These are phyloP conservation scores for Pristionchus entomophagus DNA, from an alignment of 2,888 invertebrate genomes.

Conservation along the genomic window DNA sequence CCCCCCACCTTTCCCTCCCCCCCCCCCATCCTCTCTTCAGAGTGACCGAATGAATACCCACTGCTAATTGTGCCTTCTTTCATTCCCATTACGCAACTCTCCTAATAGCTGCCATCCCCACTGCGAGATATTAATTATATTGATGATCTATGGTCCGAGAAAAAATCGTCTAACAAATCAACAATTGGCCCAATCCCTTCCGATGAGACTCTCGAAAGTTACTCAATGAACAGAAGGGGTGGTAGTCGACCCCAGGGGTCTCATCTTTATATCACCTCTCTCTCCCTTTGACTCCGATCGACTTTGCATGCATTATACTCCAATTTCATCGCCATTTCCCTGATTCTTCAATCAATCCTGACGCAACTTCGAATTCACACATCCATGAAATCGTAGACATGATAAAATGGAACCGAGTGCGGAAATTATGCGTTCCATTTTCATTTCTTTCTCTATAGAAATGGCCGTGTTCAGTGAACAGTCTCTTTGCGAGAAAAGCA, in stretches of 20 bases:
- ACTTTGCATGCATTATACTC: constrained; percentile 12
- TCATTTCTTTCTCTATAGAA: neutral
- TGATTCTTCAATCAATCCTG: neutral
- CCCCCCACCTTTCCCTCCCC: too few species aligned
- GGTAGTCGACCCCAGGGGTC: neutral
- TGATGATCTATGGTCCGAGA: neutral
- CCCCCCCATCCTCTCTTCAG: too few species aligned
- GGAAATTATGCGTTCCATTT: neutral
- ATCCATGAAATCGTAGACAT: neutral
- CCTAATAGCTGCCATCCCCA: neutral
- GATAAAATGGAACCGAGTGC: neutral
- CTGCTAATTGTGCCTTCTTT: too few species aligned
- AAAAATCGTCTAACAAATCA: neutral
- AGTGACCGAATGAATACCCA: too few species aligned
- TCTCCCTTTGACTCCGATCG: neutral
- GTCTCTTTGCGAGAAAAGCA: neutral
- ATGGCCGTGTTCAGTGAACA: neutral
- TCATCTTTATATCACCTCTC: neutral
- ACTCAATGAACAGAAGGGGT: neutral
- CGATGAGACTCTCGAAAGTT: neutral
- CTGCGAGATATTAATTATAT: neutral
- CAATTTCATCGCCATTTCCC: neutral
- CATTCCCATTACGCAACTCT: too few species aligned
- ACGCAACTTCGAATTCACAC: neutral
- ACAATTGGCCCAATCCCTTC: neutral